Conservation (phyloP, 2,888 invertebrate genomes). For the Torymus tubicola region DNA sequence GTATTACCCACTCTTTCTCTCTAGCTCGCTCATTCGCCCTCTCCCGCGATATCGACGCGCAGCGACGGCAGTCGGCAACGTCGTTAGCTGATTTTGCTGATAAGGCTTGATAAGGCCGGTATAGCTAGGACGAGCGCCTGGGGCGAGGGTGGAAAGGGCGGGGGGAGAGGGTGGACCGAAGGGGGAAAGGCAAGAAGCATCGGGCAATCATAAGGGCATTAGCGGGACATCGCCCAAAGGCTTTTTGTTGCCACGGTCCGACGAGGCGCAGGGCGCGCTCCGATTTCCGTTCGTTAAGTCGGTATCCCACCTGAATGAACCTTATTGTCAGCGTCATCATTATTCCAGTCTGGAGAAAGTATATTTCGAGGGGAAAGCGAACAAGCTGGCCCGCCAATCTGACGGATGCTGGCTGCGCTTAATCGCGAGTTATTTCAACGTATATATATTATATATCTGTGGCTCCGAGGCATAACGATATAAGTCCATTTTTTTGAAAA, state of each 20-base stretch:
- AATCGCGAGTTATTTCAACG: too few relatives aligned
- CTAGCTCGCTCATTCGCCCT: conserved; percentile 9
- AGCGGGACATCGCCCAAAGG: conserved; percentile 23
- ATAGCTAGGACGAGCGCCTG: not conserved
- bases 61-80: conserved; percentile 54
- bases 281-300: conserved; percentile 44
- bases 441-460: too few relatives aligned
- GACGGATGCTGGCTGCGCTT: too few relatives aligned
- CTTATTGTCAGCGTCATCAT: conserved; percentile 36
- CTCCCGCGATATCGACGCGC: conserved; percentile 55
- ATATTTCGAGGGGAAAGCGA: too few relatives aligned
- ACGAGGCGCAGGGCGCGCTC: not conserved
- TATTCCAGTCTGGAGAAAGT: not conserved
- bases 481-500: too few relatives aligned
- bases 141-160: not conserved
- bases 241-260: conserved; percentile 23
- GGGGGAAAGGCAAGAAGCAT: conserved; percentile 25
- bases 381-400: too few relatives aligned
- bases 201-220: conserved; percentile 46
- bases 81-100: conserved; percentile 54
- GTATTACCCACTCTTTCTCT: conserved; percentile 48
- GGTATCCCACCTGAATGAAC: conserved; percentile 4
- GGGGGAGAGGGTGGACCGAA: not conserved
- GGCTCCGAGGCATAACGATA: too few relatives aligned
- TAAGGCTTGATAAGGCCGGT: conserved; percentile 63